Base-by-base conservation (phyloP, 2,888 invertebrate species). In the Buathra laborator region DNA sequence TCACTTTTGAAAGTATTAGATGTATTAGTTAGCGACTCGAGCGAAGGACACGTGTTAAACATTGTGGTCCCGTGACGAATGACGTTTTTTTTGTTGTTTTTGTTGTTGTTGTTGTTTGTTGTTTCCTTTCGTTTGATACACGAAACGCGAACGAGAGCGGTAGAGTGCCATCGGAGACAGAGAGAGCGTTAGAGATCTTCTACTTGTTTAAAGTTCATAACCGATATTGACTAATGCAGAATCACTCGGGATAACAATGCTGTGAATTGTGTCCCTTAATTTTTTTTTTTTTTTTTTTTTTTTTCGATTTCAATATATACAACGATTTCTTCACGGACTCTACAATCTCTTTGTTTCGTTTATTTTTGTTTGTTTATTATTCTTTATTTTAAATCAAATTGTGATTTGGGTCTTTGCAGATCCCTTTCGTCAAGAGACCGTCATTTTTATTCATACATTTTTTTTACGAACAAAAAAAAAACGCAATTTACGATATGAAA, bases 131-230 rank as follows among this genome's bases (percentile, higher is more conserved):
- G 19, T 64, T 51, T 32, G 6, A 51, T 72, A 24, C 24, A 48
- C 46, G 53, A 46, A 82, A 70, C 56, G 44, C 68, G 59, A 81
- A 56, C 72, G 72, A 68, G 68, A 68, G 68, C 24, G 56, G 56
- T 68, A 46, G 72, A 81, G 86, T 87, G 85, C 77, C 85, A 86
- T 84, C 62, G 59, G 46, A 72, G 46, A 37, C 62, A 51, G 46
- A 72, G 46, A 80, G 83, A 90, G 88, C 89, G 92, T 92, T 91
- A 88, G 87, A 88, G 88, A 89, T 88, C 89, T 90, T 90, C 85
- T 82, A 88, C 68, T 88, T 85, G 62, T 84, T 86, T 83, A 75
- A 87, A 90, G 85, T 89, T 86, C 86, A 86, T 89, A 90, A 87
- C 89, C 74, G 87, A 85, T 84, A 86, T 87, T 87, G 87, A 84